Base-by-base conservation (phyloP, 2,113 vertebrate genomes). In the Laterallus jamaicensis region DNA sequence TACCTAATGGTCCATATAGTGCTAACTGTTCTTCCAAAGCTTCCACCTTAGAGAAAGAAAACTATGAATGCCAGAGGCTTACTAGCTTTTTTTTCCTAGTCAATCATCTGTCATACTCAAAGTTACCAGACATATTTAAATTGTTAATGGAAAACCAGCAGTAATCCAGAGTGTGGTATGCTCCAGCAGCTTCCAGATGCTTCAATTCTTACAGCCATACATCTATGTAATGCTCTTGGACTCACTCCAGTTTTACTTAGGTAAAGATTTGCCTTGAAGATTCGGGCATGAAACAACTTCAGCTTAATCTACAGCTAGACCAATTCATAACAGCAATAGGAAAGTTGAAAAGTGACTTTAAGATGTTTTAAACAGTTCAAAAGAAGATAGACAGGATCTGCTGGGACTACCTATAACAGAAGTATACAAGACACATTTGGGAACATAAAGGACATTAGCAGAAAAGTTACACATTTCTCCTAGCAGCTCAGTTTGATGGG, bases 251-350 rank as follows among this genome's bases (percentile, higher is more conserved):
- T 29, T 44, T 21, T 40, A 67, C 4, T 12, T 26, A 68, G 11
- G 32, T 31, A 11, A 84, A 75, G 4, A 25, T n/a, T 71, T 79
- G 3, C 3, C 5, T 19, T 29, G 6, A 13, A 49, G 28, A 50
- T n/a, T 56, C 77, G 17, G 40, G 9, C n/a, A 15, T 32, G 29
- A 62, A 82, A 73, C 8, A 37, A 6, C 9, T 31, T 22, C 25
- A 86, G 4, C 10, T 70, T 50, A 68, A n/a, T 50, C 32, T 75
- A 37, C 16, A 55, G 29, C 42, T 5, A 31, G 13, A 52, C 4
- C 6, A n/a, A 24, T 64, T 68, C 28, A 2, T 54, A 73, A 64
- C 1, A 5, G 4, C 8, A 44, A 16, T 2, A 40, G 0, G 1
- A 25, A 52, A 59, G 25, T 21, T 49, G 19, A 70, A 90, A 71